Base-by-base conservation (phyloP, 2,797 vertebrate species). In the Oreonectes daqikongensis region DNA sequence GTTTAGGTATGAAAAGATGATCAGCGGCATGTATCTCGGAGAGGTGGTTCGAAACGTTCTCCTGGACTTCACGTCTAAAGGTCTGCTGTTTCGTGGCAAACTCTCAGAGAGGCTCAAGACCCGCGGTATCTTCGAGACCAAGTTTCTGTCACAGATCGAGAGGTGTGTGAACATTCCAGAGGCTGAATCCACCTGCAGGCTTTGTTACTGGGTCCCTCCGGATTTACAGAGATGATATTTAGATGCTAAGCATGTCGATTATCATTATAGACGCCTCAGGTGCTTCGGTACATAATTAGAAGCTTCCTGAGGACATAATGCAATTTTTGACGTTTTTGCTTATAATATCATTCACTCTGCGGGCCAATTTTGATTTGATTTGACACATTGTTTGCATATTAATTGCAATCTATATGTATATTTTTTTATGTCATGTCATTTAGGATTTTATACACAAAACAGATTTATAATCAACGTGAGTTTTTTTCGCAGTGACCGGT, bases 11-110 rank as follows among this genome's bases (percentile, higher is more conserved):
- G 97, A 98, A 92, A 99, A 99, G 90, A 96, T 99, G 96, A 98
- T 99, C 89, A 98, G 97, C 0, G 97, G 97, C 63, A 98, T 99
- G 97, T 99, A 99, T 86, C 88, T 99, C 72, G 97, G 97, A 0
- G 97, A 98, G 90, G 94, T 97, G 0, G 96, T 98, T 67, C 93
- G 96, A 35, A 95, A 96, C 38, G 91, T 99, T 68, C 92, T 99
- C 30, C 90, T 99, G 0, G 91, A 97, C 44, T 97, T 98, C 82
- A 99, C 97, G 2, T 87, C 91, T 35, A 93, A 88, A 5, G 97
- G 97, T 7, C 90, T 99, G 82, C 92, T 99, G 63, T 99, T 98
- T 89, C 92, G 95, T 1, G 96, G 96, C 7, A 94, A 93, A 38
- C 91, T 96, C 85, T 97, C 96, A 0, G 97, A 99, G 81, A 88